Base-by-base conservation (phyloP, 2,797 vertebrate species). In the Pteronotus mesoamericanus region DNA sequence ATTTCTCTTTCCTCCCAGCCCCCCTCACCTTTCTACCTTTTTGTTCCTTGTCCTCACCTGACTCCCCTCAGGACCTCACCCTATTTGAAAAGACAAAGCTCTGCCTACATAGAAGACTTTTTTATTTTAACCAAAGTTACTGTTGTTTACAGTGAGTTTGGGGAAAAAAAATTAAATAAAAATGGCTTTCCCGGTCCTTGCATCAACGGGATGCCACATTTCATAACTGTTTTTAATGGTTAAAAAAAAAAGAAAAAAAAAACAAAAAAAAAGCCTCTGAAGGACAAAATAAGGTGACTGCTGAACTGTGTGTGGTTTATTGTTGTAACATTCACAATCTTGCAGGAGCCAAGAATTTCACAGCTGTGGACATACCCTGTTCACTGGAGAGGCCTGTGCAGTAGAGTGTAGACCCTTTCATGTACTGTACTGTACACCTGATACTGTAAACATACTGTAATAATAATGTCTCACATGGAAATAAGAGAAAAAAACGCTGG, bases 41-140 rank as follows among this genome's bases (percentile, higher is more conserved):
- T 94, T 96, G 68, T 86, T 96, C 97, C 96, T 80, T 59, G 79
- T 95, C 98, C 97, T 89, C 0, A 91, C 97, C 98, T 97, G 95
- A 59, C 87, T 96, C 96, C 98, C 98, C 95, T 96, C 94, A 98
- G 96, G 93, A 96, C 97, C 98, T 98, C 98, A 98, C 98, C 98
- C 98, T 98, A 98, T 98, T 98, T 98, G 98, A 98, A 98, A 99
- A 99, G 98, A 99, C 98, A 99, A 99, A 98, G 98, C 98, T 99
- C 99, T 99, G 99, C 99, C 99, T 99, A 99, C 98, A 98, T 98
- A 98, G 98, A 99, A 99, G 98, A 98, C 98, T 99, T 99, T 98
- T 99, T 99, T 99, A 99, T 99, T 99, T 99, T 99, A 99, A 99
- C 99, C 99, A 99, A 99, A 99, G 99, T 99, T 99, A 99, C 99